Evolutionary conservation across 2,888 invertebrate genomes (phyloP).

Genomic region (Glaucopsyche alexis): DNA sequence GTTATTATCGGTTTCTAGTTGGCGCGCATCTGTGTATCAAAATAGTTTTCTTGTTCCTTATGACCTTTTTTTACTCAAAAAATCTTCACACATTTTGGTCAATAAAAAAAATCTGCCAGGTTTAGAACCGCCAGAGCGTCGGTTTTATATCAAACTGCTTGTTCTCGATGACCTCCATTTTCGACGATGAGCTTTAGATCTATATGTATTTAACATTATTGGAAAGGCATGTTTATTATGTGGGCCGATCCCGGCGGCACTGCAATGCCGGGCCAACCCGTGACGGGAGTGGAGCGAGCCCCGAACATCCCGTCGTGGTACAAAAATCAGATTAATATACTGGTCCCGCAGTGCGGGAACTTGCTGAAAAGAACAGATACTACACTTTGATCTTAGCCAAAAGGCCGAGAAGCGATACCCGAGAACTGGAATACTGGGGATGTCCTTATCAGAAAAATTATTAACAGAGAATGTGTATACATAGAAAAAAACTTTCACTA

Average conservation of each 20-base stretch:
- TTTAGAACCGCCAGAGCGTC: too few species aligned
- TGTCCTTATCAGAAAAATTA: constrained; percentile 17
- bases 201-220: too few species aligned
- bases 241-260: constrained; percentile 46
- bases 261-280: constrained; percentile 47
- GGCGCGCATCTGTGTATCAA: too few species aligned
- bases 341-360: constrained; percentile 44
- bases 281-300: constrained; percentile 46
- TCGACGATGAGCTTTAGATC: too few species aligned
- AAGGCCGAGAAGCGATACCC: constrained; percentile 40
- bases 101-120: too few species aligned
- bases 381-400: constrained; percentile 42
- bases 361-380: constrained; percentile 42
- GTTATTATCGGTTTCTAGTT: too few species aligned
- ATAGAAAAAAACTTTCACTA: too few species aligned
- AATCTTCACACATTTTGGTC: too few species aligned
- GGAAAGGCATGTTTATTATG: background rate
- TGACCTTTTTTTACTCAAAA: too few species aligned
- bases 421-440: background rate
- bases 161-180: too few species aligned
- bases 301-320: constrained; percentile 45
- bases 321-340: constrained; percentile 47
- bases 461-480: constrained; percentile 16
- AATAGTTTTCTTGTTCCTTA: too few species aligned
- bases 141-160: too few species aligned